Evolutionary conservation across 2,113 vertebrate species (phyloP), one percentile per base, ranked within the genome.

Genomic region (Cavia porcellus): DNA sequence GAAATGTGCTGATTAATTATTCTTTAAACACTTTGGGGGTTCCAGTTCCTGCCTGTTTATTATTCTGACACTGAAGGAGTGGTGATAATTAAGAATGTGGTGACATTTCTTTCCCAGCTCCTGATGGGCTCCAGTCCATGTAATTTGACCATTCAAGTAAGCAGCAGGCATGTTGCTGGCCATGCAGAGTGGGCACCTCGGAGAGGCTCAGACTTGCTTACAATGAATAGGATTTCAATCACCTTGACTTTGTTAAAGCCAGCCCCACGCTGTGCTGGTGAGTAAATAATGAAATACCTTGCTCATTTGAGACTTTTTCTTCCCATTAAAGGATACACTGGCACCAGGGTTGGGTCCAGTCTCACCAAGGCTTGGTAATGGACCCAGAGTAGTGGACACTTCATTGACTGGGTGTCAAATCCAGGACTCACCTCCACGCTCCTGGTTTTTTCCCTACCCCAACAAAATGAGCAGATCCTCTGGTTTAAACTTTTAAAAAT

Each of bases 31-130:
- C 83, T 96, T 95, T 66, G 64, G 82, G 83, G 75, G 89, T 94
- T 92, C 88, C 57, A 17, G 86, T 94, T 96, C 70, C 80, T 1
- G 0, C 79, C 86, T 96, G 72, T 75, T 95, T 96, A 74, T 95
- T 87, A 93, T 93, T 90, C 24, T 68, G 87, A 94, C 93, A 80
- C 94, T 95, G 96, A 59, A 98, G 94, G 96, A 94, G 87, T 64
- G 4, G 0, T 52, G 77, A 88, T 97, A 96, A 96, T 97, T 95
- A 96, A 94, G 59, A 90, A 66, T 92, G 89, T 93, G 81, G 87
- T 89, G 19, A 0, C 93, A 32, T 86, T 95, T 90, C 88, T 87
- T 91, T 92, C 52, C 11, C 42, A 92, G 52, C 45, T 7, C 70
- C 82, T 35, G 0, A 19, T 22, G 86, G 86, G 90, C 96, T 92